Percentiles rank a stretch among this genome's conserved stretches.
Evolutionary conservation across 53 echinoderm and acorn worm genomes (phyloP).

Genomic region (Henricia sp.): DNA sequence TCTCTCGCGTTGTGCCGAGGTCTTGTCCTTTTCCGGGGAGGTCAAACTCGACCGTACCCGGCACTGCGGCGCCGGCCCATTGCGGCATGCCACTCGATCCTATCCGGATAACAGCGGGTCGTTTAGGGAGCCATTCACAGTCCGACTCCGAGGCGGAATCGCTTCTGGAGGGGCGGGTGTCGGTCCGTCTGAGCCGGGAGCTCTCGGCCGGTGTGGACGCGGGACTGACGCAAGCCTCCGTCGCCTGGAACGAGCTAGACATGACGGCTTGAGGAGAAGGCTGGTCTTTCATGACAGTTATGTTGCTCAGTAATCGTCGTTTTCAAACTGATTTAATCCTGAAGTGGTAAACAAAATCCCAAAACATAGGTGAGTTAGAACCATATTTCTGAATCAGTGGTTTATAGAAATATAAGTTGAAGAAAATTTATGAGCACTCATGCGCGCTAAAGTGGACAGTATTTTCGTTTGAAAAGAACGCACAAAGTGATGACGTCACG

Average conservation of each 20-base stretch:
- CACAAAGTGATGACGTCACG: no score
- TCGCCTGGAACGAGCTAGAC: conserved; percentile 20
- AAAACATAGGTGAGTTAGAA: no score
- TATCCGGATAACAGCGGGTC: conserved; percentile 1
- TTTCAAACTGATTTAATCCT: no score
- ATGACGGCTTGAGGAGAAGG: background rate
- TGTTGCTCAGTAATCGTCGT: background rate
- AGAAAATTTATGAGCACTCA: no score
- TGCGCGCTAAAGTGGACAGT: no score
- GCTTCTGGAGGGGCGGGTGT: background rate
- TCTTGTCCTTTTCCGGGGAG: background rate
- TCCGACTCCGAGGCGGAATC: background rate
- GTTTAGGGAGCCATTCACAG: background rate
- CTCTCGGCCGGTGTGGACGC: conserved; percentile 22
- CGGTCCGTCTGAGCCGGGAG: background rate
- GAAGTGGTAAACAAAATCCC: no score
- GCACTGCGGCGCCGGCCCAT: conserved; percentile 20
- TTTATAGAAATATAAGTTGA: no score
- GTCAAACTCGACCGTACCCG: background rate
- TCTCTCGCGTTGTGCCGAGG: background rate
- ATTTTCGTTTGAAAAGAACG: no score
- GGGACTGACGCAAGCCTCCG: conserved; percentile 44
- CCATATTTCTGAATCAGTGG: no score
- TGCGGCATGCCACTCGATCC: conserved; percentile 6
- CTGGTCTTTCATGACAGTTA: conserved; percentile 41